Percentiles rank a stretch among this genome's conserved stretches.
Conservation (phyloP, 2,797 vertebrate genomes). For the Coendou prehensilis region DNA sequence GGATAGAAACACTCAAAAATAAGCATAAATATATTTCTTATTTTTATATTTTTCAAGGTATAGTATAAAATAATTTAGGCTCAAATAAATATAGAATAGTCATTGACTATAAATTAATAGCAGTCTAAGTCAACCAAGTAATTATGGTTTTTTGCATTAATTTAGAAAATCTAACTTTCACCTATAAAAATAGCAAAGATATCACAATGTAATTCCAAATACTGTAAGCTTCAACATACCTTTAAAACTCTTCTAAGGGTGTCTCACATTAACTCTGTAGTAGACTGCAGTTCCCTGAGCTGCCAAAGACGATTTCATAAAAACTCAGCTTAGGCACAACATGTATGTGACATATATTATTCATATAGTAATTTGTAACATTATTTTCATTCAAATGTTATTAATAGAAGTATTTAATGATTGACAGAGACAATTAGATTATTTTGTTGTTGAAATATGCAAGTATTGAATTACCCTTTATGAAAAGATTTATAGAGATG, state of each 20-base stretch:
- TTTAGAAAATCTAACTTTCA: conserved; percentile 28
- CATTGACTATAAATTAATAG: not conserved
- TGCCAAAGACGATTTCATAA: not conserved
- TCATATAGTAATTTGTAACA: not conserved
- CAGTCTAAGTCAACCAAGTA: not conserved
- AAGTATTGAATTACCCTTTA: conserved; percentile 27
- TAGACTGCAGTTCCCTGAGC: not conserved
- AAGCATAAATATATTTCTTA: not conserved
- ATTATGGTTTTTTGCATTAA: not conserved
- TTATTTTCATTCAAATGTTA: not conserved
- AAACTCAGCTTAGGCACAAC: not conserved
- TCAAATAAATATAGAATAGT: conserved; percentile 22
- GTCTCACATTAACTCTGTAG: not conserved
- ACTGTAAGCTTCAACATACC: not conserved
- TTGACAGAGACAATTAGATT: not conserved
- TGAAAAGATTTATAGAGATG: conserved; percentile 11
- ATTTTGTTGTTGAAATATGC: conserved; percentile 13
- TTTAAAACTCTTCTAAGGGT: not conserved
- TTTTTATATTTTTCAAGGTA: conserved; percentile 26
- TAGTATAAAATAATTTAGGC: conserved; percentile 17
- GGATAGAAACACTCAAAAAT: conserved; percentile 26
- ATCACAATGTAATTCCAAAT: not conserved
- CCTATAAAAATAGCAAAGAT: conserved; percentile 28
- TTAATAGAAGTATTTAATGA: not conserved
- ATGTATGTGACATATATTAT: not conserved